Evolutionary conservation across 1,140 invertebrate genomes (phyloP), one percentile per base, ranked within the genome.

Genomic region (Cryptotermes secundus): DNA sequence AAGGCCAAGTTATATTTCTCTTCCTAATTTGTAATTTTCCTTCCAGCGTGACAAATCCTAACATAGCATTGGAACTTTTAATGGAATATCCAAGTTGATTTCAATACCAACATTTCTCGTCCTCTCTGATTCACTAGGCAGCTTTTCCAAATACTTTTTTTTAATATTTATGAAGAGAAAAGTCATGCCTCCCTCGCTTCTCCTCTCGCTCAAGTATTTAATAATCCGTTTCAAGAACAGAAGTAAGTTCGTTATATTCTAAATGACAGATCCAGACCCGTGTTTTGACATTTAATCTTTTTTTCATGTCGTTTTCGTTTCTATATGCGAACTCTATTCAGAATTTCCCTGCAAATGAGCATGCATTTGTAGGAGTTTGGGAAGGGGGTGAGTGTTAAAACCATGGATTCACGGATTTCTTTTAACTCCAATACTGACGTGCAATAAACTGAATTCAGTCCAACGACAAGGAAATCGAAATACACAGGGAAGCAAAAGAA

Each of bases 11-110:
- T 72, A 81, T 4, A 81, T 81, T 81, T 81, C 26, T 45, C 42
- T 81, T 36, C 7, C 80, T 81, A 35, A 81, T 81, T 81, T 81
- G 80, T 35, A 81, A 81, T 81, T 81, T 81, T 19, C 22, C 26
- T 45, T 81, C 7, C 34, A 34, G 35, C 2, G 35, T 81, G 80
- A 38, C n/a, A 81, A 81, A 45, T 81, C 26, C 42, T 45, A 7
- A 31, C 24, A n/a, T 45, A 45, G 34, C 22, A 38, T 38, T 45
- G 26, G n/a, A 81, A 81, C 80, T 81, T 81, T 81, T 81, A 81
- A 81, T 81, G 80, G 80, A 19, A 81, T 38, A 81, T 81, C 80
- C 80, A 26, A 38, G 24, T 36, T 45, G 26, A 72, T 72, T 72
- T 72, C 59, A 72, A 72, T 72, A 31, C 26, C 26, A 26, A 72